Percentiles rank a stretch among this genome's conserved stretches.
These are phyloP conservation scores for Myioborus miniatus DNA, from an alignment of 2,797 vertebrate species.

Conservation along the genomic window DNA sequence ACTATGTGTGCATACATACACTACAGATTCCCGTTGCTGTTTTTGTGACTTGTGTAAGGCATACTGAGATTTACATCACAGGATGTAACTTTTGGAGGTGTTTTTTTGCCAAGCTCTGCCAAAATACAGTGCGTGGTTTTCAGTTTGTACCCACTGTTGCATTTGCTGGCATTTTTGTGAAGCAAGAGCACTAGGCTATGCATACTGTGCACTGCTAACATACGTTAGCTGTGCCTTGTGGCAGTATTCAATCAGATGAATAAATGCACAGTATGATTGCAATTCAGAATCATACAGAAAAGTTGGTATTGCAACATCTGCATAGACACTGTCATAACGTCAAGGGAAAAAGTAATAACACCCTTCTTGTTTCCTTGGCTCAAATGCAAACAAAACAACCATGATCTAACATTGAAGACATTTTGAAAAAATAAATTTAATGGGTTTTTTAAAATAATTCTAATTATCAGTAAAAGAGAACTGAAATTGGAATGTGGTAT, in stretches of 20 bases:
- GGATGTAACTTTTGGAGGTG: slow-evolving; percentile 40
- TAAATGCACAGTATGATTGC: slow-evolving; percentile 63
- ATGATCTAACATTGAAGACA: not conserved
- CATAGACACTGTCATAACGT: slow-evolving; percentile 18
- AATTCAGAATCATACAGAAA: slow-evolving; percentile 55
- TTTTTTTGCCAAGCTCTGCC: slow-evolving; percentile 43
- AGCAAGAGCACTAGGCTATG: slow-evolving; percentile 12
- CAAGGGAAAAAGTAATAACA: slow-evolving; percentile 48
- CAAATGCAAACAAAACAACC: not conserved
- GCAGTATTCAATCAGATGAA: slow-evolving; percentile 62
- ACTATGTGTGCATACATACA: not conserved
- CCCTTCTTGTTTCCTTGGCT: slow-evolving; percentile 29
- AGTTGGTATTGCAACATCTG: slow-evolving; percentile 70
- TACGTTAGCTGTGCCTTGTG: slow-evolving; percentile 40
- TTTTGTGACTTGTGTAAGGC: slow-evolving; percentile 29
- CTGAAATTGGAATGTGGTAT: not conserved
- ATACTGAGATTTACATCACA: slow-evolving; percentile 32
- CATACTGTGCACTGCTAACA: slow-evolving; percentile 43
- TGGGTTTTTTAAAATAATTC: not conserved
- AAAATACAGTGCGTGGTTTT: slow-evolving; percentile 46
- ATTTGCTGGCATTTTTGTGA: slow-evolving; percentile 33
- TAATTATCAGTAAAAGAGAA: not conserved
- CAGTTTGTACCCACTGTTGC: slow-evolving; percentile 21
- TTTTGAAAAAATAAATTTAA: not conserved
- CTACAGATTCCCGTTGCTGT: not conserved